Base-by-base conservation (phyloP, 2,113 vertebrate species). In the Bubalus kerabau region DNA sequence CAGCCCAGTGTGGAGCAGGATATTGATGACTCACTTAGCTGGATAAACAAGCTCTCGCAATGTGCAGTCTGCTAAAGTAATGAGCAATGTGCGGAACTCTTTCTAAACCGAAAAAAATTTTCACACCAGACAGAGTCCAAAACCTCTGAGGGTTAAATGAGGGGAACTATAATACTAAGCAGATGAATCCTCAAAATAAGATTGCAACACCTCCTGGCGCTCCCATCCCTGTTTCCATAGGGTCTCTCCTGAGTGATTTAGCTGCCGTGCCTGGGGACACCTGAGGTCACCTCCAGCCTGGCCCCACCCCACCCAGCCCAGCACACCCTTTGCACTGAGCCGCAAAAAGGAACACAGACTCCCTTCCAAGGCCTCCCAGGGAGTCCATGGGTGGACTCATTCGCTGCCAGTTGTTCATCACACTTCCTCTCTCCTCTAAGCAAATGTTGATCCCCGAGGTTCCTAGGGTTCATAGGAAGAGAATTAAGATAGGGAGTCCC, bases 111-210 rank as follows among this genome's bases (percentile, higher is more conserved):
- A 98, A 97, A 98, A 98, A 98, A 98, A 98, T 97, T 97, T 99
- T 98, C 98, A 98, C 98, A 98, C 96, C 98, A 98, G 93, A 46
- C 97, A 98, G 93, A 97, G 93, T 98, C 98, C 99, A 99, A 98
- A 99, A 99, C 98, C 98, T 98, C 96, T 95, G 98, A 98, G 98
- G 98, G 98, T 98, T 99, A 99, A 98, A 97, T 97, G 98, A 99
- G 98, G 98, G 98, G 97, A 98, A 98, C 97, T 95, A 98, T 98
- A 99, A 99, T 99, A 98, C 98, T 99, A 99, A 98, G 98, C 98
- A 98, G 98, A 99, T 98, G 96, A 99, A 93, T 98, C 98, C 90
- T 99, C 98, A 98, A 97, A 98, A 98, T 98, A 98, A 98, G 97
- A 99, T 98, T 98, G 98, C 98, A 98, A 99, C 98, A 98, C 98